phyloP scores from a whole-genome alignment of 2,797 vertebrate genomes.

The Hirundo rustica region DNA sequence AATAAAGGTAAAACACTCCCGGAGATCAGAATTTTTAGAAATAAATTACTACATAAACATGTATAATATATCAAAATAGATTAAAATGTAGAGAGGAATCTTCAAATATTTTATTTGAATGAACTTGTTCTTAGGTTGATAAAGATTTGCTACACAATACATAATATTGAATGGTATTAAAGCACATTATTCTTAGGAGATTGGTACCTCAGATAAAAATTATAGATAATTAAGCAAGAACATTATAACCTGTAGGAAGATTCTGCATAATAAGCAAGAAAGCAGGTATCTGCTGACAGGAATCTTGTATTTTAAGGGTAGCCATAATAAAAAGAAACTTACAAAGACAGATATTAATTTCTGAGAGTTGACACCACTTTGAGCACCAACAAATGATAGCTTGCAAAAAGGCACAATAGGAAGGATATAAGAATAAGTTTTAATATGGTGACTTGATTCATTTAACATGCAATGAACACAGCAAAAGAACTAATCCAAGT shows the following conservation, averaged over 20 bases:
- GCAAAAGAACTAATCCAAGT: slow-evolving; percentile 47
- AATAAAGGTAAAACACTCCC: neutral
- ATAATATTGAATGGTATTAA: neutral
- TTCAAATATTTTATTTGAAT: neutral
- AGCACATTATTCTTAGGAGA: neutral
- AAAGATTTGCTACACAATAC: neutral
- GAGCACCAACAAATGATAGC: slow-evolving; percentile 71
- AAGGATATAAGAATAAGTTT: slow-evolving; percentile 53
- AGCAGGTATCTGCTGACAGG: slow-evolving; percentile 30
- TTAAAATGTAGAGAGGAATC: neutral
- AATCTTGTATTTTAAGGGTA: slow-evolving; percentile 45
- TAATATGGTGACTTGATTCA: slow-evolving; percentile 32
- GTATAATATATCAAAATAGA: neutral
- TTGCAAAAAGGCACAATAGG: slow-evolving; percentile 73
- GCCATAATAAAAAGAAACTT: slow-evolving; percentile 71
- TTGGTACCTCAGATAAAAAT: neutral
- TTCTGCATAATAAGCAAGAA: slow-evolving; percentile 24
- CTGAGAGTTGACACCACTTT: slow-evolving; percentile 73
- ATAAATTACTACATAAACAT: neutral
- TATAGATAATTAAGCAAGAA: neutral
- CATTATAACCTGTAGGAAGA: neutral
- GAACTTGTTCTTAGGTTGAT: neutral
- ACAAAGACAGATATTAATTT: slow-evolving; percentile 73
- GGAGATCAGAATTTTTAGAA: neutral
- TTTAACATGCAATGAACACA: slow-evolving; percentile 67